Evolutionary conservation across 1,140 invertebrate genomes (phyloP).

Genomic region (Lepidurus couesii): DNA sequence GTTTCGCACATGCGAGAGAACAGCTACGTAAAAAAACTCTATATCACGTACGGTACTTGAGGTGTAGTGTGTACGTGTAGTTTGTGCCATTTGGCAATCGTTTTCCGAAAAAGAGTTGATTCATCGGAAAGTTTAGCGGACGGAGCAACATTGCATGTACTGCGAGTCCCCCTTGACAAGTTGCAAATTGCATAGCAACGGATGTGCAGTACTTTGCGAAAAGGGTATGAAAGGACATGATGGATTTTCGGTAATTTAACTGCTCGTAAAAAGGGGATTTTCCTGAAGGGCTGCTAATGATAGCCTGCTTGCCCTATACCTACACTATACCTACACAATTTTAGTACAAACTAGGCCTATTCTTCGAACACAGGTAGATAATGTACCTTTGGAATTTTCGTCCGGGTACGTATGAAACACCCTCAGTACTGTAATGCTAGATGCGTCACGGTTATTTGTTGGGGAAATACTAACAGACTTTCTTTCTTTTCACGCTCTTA

Average conservation of each 20-base stretch:
- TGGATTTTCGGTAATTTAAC: background rate
- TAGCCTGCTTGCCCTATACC: background rate
- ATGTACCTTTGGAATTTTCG: too few species aligned
- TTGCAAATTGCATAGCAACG: slow-evolving; percentile 1
- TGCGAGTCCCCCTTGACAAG: background rate
- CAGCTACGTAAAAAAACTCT: too few species aligned
- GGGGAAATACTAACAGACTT: background rate
- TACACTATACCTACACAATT: background rate
- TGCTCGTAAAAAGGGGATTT: background rate
- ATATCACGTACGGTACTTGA: too few species aligned
- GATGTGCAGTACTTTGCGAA: background rate
- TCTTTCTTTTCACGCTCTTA: background rate
- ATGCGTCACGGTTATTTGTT: slow-evolving; percentile 12
- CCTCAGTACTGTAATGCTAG: background rate
- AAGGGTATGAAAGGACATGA: slow-evolving; percentile 4
- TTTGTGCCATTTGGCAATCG: too few species aligned
- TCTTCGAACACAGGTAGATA: too few species aligned
- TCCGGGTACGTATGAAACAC: background rate
- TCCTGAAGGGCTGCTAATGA: background rate
- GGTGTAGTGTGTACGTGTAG: too few species aligned
- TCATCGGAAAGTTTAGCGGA: too few species aligned
- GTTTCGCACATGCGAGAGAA: too few species aligned
- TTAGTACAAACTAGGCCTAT: background rate
- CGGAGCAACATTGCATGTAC: background rate
- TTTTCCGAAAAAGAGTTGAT: too few species aligned